These are phyloP conservation scores for Sitta carolinensis DNA, from an alignment of 2,797 vertebrate species.

Conservation along the genomic window DNA sequence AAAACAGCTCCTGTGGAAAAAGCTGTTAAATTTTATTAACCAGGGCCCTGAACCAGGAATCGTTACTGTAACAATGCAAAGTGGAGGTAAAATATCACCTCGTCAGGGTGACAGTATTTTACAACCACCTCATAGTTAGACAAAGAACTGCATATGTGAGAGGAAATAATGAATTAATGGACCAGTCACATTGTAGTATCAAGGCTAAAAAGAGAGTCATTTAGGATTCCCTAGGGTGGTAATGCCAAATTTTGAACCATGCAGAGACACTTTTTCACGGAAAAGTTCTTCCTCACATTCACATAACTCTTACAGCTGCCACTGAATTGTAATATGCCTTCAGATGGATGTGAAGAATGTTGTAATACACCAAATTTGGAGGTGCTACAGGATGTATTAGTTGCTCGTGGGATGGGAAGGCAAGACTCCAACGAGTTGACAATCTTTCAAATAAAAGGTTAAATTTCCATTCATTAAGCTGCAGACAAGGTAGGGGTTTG, in stretches of 20 bases:
- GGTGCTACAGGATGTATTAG: neutral
- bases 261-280: neutral
- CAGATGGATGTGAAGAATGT: neutral
- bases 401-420: neutral
- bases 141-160: neutral
- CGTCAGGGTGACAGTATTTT: neutral
- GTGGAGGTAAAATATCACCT: slow-evolving; percentile 16
- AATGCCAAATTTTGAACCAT: neutral
- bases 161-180: slow-evolving; percentile 34
- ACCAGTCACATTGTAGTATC: neutral
- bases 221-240: neutral
- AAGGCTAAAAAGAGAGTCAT: neutral
- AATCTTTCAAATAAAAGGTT: neutral
- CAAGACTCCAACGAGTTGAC: neutral
- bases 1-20: slow-evolving; percentile 24
- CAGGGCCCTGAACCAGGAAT: slow-evolving; percentile 13
- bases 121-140: neutral
- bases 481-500: neutral
- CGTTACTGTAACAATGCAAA: neutral
- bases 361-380: neutral
- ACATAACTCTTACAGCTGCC: neutral
- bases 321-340: neutral
- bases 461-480: neutral
- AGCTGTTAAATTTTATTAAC: slow-evolving; percentile 30
- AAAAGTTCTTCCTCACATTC: neutral